Evolutionary conservation across 2,113 vertebrate species (phyloP), one percentile per base, ranked within the genome.

Genomic region (Hypomesus transpacificus): DNA sequence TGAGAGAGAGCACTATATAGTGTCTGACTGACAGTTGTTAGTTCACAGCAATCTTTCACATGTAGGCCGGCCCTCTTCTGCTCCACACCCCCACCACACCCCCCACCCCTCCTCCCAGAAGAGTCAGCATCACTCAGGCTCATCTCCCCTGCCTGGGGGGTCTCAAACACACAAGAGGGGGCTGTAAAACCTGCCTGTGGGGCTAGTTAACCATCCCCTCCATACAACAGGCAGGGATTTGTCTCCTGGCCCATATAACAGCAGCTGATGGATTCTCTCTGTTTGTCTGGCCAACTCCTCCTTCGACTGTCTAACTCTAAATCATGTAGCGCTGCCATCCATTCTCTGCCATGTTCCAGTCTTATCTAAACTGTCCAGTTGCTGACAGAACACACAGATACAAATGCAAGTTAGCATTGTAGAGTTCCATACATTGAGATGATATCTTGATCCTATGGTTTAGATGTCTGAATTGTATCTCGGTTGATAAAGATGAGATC

Each of bases 1-100:
- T 74, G 64, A 77, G 70, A 65, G 56, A 0, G 61, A 50, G 16
- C 22, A 57, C 4, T 18, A 75, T 79, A 67, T 6, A 2, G 67
- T 13, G n/a, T 63, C 18, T 87, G 79, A 85, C 90, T 92, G 94
- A 94, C 93, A 94, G 93, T 92, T 89, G 73, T 90, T 91, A 70
- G 53, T 93, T 92, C 87, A 88, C 84, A 87, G 89, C 77, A 77
- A 46, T 46, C 86, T 56, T n/a, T 20, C 57, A 59, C 61, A 39
- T 16, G 26, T 28, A n/a, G 6, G 53, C n/a, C 1, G 53, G 53
- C 53, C 21, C 21, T 3, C 53, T 9, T 83, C 82, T 85, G 77
- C 77, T 61, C 17, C 85, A 75, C 83, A 82, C 78, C 60, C 65
- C 69, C 50, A 22, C 59, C 22, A 58, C 11, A 14, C n/a, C 13